Evolutionary conservation across 2,113 vertebrate genomes (phyloP).

Genomic region (Hyaena hyaena): DNA sequence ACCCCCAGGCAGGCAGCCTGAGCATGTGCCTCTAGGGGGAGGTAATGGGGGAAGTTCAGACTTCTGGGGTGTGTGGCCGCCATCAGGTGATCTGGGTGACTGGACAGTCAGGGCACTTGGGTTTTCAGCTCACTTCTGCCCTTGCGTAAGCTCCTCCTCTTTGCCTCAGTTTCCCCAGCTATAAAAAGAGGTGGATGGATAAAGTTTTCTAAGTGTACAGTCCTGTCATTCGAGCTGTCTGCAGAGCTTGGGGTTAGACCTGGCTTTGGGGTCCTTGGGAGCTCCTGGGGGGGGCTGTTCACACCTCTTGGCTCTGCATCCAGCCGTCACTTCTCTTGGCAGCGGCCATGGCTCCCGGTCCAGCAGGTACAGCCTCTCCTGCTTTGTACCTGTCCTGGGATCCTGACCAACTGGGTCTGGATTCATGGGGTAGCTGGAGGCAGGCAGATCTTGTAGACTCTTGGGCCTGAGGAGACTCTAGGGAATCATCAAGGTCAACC

Average conservation of each 20-base stretch:
- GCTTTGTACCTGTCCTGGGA: background rate
- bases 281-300: background rate
- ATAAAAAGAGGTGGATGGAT: background rate
- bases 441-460: background rate
- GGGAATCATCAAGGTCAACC: background rate
- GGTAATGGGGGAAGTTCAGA: background rate
- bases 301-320: rapidly evolving
- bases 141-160: background rate
- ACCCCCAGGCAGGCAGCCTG: background rate
- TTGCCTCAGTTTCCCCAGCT: background rate
- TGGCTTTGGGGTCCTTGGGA: background rate
- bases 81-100: background rate
- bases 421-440: background rate
- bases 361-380: background rate
- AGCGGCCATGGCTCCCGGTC: background rate
- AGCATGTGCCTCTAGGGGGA: background rate
- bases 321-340: background rate
- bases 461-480: background rate
- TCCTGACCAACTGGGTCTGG: background rate
- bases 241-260: background rate
- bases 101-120: background rate
- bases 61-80: background rate
- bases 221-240: background rate
- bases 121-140: background rate
- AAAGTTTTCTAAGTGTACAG: background rate